A percentile compares a stretch with the other conserved stretches of the same genome.
Evolutionary conservation across 2,888 invertebrate species (phyloP).

Genomic region (Agonopterix heracliana): DNA sequence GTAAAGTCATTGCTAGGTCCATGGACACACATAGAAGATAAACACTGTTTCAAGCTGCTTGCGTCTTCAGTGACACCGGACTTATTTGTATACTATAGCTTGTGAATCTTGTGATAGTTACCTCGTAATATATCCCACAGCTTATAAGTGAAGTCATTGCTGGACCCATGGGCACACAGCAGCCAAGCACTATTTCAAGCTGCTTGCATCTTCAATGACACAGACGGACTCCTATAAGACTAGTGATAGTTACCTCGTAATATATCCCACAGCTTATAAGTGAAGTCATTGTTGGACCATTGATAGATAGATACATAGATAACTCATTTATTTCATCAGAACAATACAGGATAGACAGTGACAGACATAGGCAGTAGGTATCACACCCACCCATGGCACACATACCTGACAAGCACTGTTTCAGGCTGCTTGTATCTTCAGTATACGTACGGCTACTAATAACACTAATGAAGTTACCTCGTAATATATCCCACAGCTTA

Average conservation of each 20-base stretch:
- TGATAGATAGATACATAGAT: no score
- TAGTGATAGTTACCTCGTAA: constrained; percentile 43
- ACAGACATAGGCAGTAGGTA: no score
- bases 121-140: constrained; percentile 69
- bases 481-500: constrained; percentile 65
- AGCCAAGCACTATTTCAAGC: constrained; percentile 46
- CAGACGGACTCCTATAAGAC: constrained; percentile 31
- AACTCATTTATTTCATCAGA: no score
- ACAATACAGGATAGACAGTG: no score
- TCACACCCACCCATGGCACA: constrained; percentile 38
- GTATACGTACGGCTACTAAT: constrained; percentile 43
- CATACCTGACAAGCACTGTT: constrained; percentile 44
- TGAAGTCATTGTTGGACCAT: constrained; percentile 68
- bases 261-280: constrained; percentile 68
- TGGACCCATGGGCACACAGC: constrained; percentile 44
- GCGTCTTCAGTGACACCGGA: constrained; percentile 63
- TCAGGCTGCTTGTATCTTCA: constrained; percentile 51
- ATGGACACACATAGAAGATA: constrained; percentile 35
- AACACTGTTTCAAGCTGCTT: constrained; percentile 43
- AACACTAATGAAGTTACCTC: constrained; percentile 35
- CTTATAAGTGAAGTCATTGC: constrained; percentile 68
- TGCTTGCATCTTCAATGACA: constrained; percentile 51
- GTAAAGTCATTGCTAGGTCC: constrained; percentile 71
- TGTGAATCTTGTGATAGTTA: no score
- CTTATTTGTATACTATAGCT: no score